Evolutionary conservation across 1,140 invertebrate species (phyloP).

Genomic region (Venturia canescens): DNA sequence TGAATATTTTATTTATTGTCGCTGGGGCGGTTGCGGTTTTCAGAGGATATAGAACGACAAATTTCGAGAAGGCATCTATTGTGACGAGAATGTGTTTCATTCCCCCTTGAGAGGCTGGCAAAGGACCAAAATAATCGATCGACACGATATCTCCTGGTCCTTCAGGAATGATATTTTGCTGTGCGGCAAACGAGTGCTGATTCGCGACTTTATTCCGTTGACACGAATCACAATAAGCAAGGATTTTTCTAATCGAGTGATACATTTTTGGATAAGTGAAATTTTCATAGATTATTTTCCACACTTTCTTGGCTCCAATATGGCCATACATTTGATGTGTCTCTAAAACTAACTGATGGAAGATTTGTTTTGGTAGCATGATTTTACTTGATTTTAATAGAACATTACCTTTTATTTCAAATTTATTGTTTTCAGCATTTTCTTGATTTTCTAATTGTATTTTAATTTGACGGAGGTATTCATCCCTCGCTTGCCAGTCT

Average conservation of each 20-base stretch:
- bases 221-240: not conserved
- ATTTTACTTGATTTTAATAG: not conserved
- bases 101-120: not conserved
- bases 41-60: not conserved
- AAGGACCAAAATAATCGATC: not conserved
- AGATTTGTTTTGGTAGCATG: not conserved
- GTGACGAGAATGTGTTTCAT: not conserved
- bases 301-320: not conserved
- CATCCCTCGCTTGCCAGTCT: not conserved
- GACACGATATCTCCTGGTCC: not conserved
- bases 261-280: too few relatives aligned
- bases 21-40: not conserved
- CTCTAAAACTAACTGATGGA: not conserved
- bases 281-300: not conserved
- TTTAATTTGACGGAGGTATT: not conserved
- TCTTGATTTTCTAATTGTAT: not conserved
- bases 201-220: not conserved
- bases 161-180: not conserved
- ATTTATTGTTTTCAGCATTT: not conserved
- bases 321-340: conserved; percentile 4
- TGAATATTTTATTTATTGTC: not conserved
- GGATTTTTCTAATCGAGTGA: too few relatives aligned
- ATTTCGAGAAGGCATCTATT: not conserved
- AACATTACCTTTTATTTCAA: not conserved
- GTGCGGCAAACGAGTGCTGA: not conserved